Conservation (phyloP, 2,113 vertebrate species). For the Edolisoma coerulescens region DNA sequence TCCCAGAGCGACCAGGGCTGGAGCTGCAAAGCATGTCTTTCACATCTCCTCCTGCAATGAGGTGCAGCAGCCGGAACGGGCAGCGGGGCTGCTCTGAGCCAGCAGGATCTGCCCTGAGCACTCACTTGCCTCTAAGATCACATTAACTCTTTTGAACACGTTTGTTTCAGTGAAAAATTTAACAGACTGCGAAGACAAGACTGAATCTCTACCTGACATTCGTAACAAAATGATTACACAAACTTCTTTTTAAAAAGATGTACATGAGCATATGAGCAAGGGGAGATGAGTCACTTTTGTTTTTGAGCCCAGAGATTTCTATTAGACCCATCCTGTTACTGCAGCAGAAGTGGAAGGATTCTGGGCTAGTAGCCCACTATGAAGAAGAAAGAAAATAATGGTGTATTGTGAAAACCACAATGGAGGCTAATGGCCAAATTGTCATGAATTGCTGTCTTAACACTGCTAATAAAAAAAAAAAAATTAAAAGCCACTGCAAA, state of each 20-base stretch:
- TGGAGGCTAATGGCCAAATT: background rate
- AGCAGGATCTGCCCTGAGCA: background rate
- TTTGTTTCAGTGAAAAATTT: background rate
- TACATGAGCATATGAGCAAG: background rate
- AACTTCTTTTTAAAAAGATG: background rate
- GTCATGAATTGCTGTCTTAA: background rate
- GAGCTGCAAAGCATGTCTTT: background rate
- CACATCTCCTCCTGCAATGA: background rate
- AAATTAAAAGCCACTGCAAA: background rate
- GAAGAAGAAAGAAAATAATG: slow-evolving; percentile 1
- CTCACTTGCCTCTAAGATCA: background rate
- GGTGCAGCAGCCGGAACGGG: background rate
- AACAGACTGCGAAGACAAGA: background rate
- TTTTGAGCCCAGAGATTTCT: background rate
- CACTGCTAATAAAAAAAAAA: background rate
- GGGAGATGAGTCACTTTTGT: background rate
- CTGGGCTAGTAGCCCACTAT: background rate
- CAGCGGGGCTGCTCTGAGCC: background rate
- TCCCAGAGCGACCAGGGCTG: background rate
- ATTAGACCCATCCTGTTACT: background rate
- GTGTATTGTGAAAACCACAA: slow-evolving; percentile 14
- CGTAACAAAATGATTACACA: background rate
- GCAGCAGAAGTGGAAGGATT: background rate
- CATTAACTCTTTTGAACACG: background rate
- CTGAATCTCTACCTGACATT: background rate